Conservation (phyloP, 2,113 vertebrate species). For the Sporophila hypoxantha region DNA sequence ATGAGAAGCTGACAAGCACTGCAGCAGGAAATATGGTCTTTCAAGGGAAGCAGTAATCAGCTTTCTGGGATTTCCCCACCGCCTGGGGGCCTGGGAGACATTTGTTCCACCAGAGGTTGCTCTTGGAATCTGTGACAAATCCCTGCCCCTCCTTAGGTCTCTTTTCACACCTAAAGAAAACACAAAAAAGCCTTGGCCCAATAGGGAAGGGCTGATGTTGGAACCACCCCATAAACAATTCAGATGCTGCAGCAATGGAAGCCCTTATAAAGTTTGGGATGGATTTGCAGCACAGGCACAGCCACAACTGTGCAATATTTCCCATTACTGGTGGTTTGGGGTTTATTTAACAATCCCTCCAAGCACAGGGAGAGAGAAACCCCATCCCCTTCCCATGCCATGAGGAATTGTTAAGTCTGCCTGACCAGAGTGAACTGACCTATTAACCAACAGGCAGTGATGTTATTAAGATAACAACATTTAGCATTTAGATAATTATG, state of each 20-base stretch:
- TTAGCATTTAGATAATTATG: background rate
- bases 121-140: background rate
- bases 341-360: background rate
- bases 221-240: background rate
- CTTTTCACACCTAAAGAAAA: background rate
- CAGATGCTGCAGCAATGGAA: background rate
- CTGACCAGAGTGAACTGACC: background rate
- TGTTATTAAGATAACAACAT: background rate
- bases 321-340: background rate
- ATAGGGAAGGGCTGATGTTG: background rate
- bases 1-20: background rate
- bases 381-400: background rate
- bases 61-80: background rate
- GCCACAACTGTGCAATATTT: background rate
- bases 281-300: background rate
- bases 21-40: background rate
- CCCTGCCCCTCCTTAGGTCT: background rate
- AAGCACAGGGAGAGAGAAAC: background rate
- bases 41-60: background rate
- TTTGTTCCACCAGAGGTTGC: background rate
- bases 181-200: background rate
- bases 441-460: background rate
- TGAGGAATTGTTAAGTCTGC: background rate
- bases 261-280: background rate
- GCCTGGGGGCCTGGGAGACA: background rate